Evolutionary conservation across 2,797 vertebrate species (phyloP), one percentile per base, ranked within the genome.

Genomic region (Astyanax mexicanus): DNA sequence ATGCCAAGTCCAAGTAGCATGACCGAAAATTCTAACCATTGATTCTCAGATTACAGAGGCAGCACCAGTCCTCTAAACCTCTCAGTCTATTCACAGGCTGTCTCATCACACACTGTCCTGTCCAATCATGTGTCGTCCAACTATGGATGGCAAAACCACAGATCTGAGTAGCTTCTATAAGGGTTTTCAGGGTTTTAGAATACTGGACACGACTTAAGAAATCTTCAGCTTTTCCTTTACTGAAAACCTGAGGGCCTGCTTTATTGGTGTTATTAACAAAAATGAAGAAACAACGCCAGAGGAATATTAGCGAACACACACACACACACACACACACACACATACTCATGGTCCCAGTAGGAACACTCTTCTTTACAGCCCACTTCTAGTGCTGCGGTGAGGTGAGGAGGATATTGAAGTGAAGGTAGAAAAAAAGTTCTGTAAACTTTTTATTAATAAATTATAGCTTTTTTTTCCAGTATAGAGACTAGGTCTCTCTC

Each of bases 381-480:
- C 51, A 42, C 68, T 64, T 72, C n/a, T 55, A 25, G 17, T 3
- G 64, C 65, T 73, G n/a, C 40, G 69, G 69, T n/a, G 13, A 74
- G 55, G 44, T 42, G 23, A 38, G 58, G 44, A 35, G 37, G 13
- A 54, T 15, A 12, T 5, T 35, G 25, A 29, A 32, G 4, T 29
- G 54, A 32, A 32, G 13, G 25, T 25, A 21, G 29, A 32, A 8
- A 19, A 58, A 35, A 25, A 57, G 12, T 23, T 29, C 19, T 17
- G 32, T 15, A 52, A 25, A 12, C 2, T 13, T 55, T 55, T 55
- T 55, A 55, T 55, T 55, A 55, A 58, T 7, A 58, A 58, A 58
- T 35, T 15, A 58, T n/a, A 17, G 27, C 37, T 37, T 27, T 35
- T 10, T 7, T 27, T 35, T 10, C 3, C 21, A 5, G 47, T 49